Evolutionary conservation across 2,888 invertebrate species (phyloP), one percentile per base, ranked within the genome.

Genomic region (Holacanthella duospinosa): DNA sequence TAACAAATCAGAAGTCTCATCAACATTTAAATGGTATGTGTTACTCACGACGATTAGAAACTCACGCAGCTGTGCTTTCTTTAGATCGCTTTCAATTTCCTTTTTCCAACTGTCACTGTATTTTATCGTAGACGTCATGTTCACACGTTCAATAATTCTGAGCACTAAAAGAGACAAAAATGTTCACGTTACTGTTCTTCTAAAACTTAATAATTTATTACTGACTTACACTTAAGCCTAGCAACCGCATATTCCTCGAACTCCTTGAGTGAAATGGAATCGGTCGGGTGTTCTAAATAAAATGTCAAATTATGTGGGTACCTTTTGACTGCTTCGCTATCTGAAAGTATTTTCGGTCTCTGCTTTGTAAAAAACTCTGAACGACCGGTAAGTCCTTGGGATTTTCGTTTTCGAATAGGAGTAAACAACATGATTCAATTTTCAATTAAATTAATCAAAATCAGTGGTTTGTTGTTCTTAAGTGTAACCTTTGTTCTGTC

Each of bases 181-280:
- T n/a, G n/a, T n/a, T n/a, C n/a, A n/a, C n/a, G n/a, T n/a, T n/a
- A n/a, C n/a, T n/a, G n/a, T n/a, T 9, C 36, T 9, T 16, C 6
- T 36, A 9, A 36, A 36, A 36, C 36, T 16, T 9, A 36, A 9
- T 16, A 36, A 36, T 36, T 36, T 36, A 36, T 36, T 9, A 16
- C 16, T 36, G 6, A 9, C 66, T 71, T 73, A 82, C 82, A 78
- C 77, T 86, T 86, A 24, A 93, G 78, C 71, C 93, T 82, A 76
- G 94, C 93, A 57, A 91, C 77, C 1, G 93, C 91, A 71, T 90
- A 81, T 56, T 87, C 86, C 80, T 94, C 91, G 77, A 95, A 93
- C 77, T 93, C 92, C 66, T 85, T 82, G 26, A 95, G 80, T 62
- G 84, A 81, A 66, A 94, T 83, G 63, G 85, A 83, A 66, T 85